Evolutionary conservation across 1,140 invertebrate genomes (phyloP), one percentile per base, ranked within the genome.

Genomic region (Heliconius hewitsoni): DNA sequence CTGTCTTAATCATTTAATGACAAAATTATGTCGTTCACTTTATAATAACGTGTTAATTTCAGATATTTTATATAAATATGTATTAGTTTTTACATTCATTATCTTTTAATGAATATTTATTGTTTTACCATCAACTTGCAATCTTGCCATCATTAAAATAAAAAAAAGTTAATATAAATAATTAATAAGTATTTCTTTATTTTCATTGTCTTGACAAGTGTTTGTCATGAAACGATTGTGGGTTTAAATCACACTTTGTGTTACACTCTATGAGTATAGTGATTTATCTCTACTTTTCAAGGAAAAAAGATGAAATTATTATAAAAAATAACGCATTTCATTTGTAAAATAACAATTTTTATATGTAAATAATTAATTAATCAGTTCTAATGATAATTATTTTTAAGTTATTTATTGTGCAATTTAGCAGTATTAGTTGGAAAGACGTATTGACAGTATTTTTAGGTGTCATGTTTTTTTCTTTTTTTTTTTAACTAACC

Each of bases 321-420:
- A 52, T 52, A 19, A 52, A 52, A 52, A 23, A n/a, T 57, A 57
- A 57, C 27, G 76, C 76, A 77, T 71, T 77, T 55, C 19, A 66
- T 66, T 71, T 77, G 70, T 79, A 75, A 71, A 79, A 71, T 75
- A 74, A 57, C 78, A 73, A 82, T 78, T 76, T 79, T 74, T 75
- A 66, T 76, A 75, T 89, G 85, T 90, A 89, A 85, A 89, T 89
- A 89, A 74, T 82, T 81, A 77, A 70, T 80, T 79, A 50, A 74
- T 57, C 72, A 78, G 55, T n/a, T 83, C 71, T 80, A 70, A 83
- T 85, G 85, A 52, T 52, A 84, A 85, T 84, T 76, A 79, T 86
- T 85, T 74, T 82, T 93, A 92, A 92, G 88, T 91, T 92, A 93
- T 93, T 93, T 93, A 93, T 93, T 93, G 91, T 93, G 91, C 91